Percentiles rank a stretch among this genome's conserved stretches.
These are phyloP conservation scores for Sardina pilchardus DNA, from an alignment of 2,113 vertebrate species.

Conservation along the genomic window DNA sequence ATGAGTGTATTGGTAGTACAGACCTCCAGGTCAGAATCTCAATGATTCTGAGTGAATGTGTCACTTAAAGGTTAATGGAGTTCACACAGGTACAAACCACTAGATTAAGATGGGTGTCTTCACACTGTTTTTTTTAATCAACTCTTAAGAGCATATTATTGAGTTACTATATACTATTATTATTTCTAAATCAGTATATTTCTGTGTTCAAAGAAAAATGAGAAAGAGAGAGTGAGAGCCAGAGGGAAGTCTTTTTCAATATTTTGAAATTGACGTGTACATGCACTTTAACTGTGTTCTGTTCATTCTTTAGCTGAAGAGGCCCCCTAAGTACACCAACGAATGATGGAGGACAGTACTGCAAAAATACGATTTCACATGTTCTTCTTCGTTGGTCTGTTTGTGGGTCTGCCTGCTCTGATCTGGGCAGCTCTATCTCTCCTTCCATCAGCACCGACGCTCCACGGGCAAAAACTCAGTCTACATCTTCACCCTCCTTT, in stretches of 20 bases:
- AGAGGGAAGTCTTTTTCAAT: not conserved
- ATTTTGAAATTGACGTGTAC: not conserved
- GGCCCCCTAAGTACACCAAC: not conserved
- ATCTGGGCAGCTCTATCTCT: not conserved
- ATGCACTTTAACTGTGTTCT: not conserved
- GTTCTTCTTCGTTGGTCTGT: not conserved
- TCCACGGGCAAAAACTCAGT: not conserved
- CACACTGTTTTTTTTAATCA: too few species aligned
- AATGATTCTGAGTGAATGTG: too few species aligned
- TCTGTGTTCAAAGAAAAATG: too few species aligned
- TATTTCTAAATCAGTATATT: too few species aligned
- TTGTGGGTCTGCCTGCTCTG: not conserved
- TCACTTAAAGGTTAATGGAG: too few species aligned
- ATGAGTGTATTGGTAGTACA: too few species aligned
- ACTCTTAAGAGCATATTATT: too few species aligned
- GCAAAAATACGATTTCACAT: not conserved
- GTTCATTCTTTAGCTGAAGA: not conserved
- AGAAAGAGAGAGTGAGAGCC: too few species aligned
- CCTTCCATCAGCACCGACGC: not conserved
- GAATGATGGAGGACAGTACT: not conserved
- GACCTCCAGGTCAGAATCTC: too few species aligned
- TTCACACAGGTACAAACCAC: too few species aligned
- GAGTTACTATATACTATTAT: too few species aligned
- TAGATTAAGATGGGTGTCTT: too few species aligned
- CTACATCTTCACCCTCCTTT: not conserved